Evolutionary conservation across 2,113 vertebrate species (phyloP).

Genomic region (Ailurus styani): DNA sequence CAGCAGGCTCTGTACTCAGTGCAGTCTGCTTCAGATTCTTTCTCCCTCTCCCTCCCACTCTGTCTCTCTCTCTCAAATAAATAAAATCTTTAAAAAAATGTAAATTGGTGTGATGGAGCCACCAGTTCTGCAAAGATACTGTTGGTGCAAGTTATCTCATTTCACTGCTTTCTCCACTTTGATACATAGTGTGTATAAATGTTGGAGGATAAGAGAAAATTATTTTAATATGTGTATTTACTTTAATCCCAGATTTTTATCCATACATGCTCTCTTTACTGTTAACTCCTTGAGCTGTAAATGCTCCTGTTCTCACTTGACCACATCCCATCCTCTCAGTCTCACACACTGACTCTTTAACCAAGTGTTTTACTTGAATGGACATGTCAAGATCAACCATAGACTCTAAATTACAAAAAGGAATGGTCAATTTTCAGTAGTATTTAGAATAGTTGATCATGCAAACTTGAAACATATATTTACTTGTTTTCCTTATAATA

Average conservation of each 20-base stretch:
- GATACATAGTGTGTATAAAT: background rate
- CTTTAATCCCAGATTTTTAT: background rate
- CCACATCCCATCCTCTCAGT: background rate
- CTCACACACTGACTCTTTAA: background rate
- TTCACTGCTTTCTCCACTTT: background rate
- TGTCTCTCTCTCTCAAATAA: background rate
- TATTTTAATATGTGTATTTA: background rate
- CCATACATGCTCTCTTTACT: background rate
- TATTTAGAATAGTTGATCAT: background rate
- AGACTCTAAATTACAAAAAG: background rate
- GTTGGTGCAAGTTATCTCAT: background rate
- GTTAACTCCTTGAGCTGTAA: background rate
- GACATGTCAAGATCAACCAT: background rate
- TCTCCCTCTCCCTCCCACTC: no score
- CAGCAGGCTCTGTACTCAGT: no score
- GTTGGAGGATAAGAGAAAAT: background rate
- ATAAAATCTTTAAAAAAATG: background rate
- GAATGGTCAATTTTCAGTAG: background rate
- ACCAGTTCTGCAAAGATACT: background rate
- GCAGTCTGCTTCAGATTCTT: no score
- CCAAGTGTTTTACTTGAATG: background rate
- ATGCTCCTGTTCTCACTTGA: background rate
- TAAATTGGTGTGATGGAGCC: background rate
- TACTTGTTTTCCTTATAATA: background rate
- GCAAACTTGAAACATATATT: background rate